Evolutionary conservation across 2,113 vertebrate species (phyloP).

Genomic region (Chaenocephalus aceratus): DNA sequence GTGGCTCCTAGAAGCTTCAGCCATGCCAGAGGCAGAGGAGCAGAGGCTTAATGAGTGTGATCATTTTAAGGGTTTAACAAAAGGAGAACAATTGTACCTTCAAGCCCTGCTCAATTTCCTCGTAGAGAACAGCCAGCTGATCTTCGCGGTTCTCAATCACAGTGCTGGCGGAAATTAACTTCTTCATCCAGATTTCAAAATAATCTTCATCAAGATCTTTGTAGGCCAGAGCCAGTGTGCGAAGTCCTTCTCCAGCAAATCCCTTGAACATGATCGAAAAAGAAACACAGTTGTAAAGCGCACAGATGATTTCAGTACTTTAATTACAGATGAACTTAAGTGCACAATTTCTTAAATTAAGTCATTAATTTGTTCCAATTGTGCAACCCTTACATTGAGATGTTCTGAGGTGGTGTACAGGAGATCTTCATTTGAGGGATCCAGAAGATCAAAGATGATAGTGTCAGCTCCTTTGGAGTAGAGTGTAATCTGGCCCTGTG

Average conservation of each 20-base stretch:
- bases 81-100: slow-evolving; percentile 51
- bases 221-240: slow-evolving; percentile 71
- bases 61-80: neutral
- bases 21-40: slow-evolving; percentile 38
- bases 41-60: slow-evolving; percentile 1
- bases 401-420: slow-evolving; percentile 88
- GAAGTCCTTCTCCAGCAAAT: slow-evolving; percentile 73
- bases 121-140: slow-evolving; percentile 56
- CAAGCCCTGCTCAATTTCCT: slow-evolving; percentile 67
- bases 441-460: slow-evolving; percentile 89
- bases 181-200: slow-evolving; percentile 66
- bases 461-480: slow-evolving; percentile 94
- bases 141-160: slow-evolving; percentile 62
- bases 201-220: slow-evolving; percentile 66
- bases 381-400: slow-evolving; percentile 85
- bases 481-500: slow-evolving; percentile 88
- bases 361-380: neutral
- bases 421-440: slow-evolving; percentile 82
- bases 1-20: slow-evolving; percentile 89
- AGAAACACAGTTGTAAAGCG: neutral
- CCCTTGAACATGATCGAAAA: slow-evolving; percentile 41
- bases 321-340: neutral
- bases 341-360: neutral
- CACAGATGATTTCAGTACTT: neutral
- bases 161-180: slow-evolving; percentile 54